Conservation (phyloP, 1,140 invertebrate species). For the Drosophila auraria region DNA sequence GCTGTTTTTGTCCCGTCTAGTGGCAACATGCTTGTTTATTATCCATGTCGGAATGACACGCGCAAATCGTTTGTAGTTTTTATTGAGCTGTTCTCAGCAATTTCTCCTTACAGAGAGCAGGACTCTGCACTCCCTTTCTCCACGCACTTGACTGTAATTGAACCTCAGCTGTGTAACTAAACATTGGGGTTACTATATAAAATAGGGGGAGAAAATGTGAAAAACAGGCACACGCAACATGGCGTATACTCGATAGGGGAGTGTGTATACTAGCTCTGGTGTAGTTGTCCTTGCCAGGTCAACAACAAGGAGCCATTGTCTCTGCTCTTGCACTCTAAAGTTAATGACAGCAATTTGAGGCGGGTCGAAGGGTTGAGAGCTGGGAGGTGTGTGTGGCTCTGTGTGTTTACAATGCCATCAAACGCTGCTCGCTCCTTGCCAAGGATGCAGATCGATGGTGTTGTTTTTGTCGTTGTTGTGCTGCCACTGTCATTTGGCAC, state of each 20-base stretch:
- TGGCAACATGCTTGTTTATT: slow-evolving; percentile 46
- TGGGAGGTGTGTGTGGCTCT: not conserved
- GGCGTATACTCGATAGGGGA: slow-evolving; percentile 17
- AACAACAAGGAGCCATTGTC: slow-evolving; percentile 47
- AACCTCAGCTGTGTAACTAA: slow-evolving; percentile 61
- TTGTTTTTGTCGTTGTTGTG: slow-evolving; percentile 37
- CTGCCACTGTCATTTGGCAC: slow-evolving; percentile 56
- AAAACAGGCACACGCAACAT: slow-evolving; percentile 35
- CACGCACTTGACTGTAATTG: slow-evolving; percentile 56
- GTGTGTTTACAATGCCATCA: slow-evolving; percentile 54
- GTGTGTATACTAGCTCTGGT: slow-evolving; percentile 39
- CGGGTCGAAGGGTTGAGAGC: slow-evolving; percentile 2
- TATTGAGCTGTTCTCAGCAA: slow-evolving; percentile 57
- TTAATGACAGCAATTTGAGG: slow-evolving; percentile 61
- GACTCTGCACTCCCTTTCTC: slow-evolving; percentile 1
- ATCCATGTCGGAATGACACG: slow-evolving; percentile 57
- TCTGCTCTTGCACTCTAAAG: slow-evolving; percentile 47
- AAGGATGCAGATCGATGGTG: slow-evolving; percentile 42
- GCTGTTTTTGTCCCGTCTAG: slow-evolving; percentile 16
- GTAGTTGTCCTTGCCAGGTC: slow-evolving; percentile 62
- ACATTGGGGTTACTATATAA: slow-evolving; percentile 33
- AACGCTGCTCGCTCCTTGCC: slow-evolving; percentile 9
- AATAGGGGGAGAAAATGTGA: not conserved
- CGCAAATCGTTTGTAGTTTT: slow-evolving; percentile 66
- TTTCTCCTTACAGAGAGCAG: slow-evolving; percentile 34